Percentiles rank a stretch among this genome's conserved stretches.
These are phyloP conservation scores for Pocillopora verrucosa DNA, from an alignment of 64 coral and sea anemone species.

Conservation along the genomic window DNA sequence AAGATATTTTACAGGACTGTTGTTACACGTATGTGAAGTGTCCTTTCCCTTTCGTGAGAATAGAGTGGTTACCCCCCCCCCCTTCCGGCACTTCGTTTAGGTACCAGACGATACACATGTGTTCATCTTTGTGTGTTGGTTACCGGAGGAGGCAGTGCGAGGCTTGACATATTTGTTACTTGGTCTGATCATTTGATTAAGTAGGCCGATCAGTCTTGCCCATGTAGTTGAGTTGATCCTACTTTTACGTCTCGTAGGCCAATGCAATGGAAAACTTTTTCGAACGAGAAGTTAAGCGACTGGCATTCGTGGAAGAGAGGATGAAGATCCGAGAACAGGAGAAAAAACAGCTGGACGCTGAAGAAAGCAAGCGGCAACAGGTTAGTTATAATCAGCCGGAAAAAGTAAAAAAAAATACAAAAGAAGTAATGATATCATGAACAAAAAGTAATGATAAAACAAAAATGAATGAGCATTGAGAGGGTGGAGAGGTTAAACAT, in stretches of 20 bases:
- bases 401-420: background rate
- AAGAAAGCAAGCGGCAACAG: conserved; percentile 61
- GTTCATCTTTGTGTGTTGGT: too few species aligned
- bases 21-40: too few species aligned
- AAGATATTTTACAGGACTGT: too few species aligned
- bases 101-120: too few species aligned
- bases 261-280: conserved; percentile 96
- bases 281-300: conserved; percentile 90
- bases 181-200: too few species aligned
- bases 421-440: background rate
- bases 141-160: too few species aligned
- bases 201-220: background rate
- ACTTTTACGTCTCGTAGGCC: conserved; percentile 42
- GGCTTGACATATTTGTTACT: too few species aligned
- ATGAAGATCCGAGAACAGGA: conserved; percentile 81
- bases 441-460: background rate
- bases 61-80: too few species aligned
- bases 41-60: too few species aligned
- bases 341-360: conserved; percentile 67
- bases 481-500: too few species aligned
- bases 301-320: conserved; percentile 91
- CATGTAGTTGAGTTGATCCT: background rate
- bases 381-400: background rate
- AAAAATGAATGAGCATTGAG: too few species aligned
- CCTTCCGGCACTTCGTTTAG: too few species aligned